These are phyloP conservation scores for Diorhabda elongata DNA, from an alignment of 1,140 invertebrate species.

Conservation along the genomic window DNA sequence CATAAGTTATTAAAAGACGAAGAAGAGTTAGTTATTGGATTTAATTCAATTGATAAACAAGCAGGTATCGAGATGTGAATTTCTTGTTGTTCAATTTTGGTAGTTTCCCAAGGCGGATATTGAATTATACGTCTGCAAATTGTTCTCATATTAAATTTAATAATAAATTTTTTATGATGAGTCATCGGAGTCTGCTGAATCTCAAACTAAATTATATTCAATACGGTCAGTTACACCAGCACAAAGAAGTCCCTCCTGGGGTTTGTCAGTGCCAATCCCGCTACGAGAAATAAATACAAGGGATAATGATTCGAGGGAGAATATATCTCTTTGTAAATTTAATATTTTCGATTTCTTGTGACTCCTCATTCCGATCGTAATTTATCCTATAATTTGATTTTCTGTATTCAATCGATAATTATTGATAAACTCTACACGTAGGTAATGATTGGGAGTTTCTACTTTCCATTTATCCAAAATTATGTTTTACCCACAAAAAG, in stretches of 20 bases:
- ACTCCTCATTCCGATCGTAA: neutral
- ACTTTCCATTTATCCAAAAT: no score
- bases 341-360: neutral
- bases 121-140: no score
- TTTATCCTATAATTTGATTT: slow-evolving; percentile 1
- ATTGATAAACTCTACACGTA: neutral
- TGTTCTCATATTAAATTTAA: no score
- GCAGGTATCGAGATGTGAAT: no score
- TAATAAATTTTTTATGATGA: slow-evolving; percentile 14
- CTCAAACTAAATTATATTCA: slow-evolving; percentile 29
- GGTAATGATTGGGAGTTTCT: no score
- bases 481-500: no score
- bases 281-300: neutral
- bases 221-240: slow-evolving; percentile 31
- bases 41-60: no score
- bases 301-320: neutral
- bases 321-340: neutral
- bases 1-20: no score
- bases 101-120: no score
- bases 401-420: neutral
- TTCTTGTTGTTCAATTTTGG: no score
- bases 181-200: slow-evolving; percentile 15
- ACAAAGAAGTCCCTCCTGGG: slow-evolving; percentile 21
- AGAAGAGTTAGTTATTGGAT: no score
- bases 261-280: neutral